Percentiles rank a stretch among this genome's conserved stretches.
These are phyloP conservation scores for Raja brachyura DNA, from an alignment of 2,113 vertebrate genomes.

Conservation along the genomic window DNA sequence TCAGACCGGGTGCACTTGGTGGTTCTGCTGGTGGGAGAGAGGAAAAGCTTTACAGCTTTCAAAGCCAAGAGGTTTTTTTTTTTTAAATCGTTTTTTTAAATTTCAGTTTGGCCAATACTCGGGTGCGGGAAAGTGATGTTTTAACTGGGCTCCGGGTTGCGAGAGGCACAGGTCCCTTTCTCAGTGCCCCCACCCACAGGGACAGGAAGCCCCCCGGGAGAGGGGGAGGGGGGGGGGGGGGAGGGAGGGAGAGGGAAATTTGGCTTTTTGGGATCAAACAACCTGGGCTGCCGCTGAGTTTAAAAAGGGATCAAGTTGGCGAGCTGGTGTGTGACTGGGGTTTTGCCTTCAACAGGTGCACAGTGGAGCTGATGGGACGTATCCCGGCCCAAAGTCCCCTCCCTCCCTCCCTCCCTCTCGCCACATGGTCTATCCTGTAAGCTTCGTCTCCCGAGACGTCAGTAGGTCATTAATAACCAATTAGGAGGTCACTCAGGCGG, in stretches of 20 bases:
- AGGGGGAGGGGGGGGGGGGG: slow-evolving; percentile 33
- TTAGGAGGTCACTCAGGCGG: slow-evolving; percentile 80
- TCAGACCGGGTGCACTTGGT: too few species aligned
- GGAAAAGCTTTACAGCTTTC: too few species aligned
- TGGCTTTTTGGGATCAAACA: too few species aligned
- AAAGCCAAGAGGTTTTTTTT: not conserved
- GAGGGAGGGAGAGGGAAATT: slow-evolving; percentile 58
- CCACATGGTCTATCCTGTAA: slow-evolving; percentile 35
- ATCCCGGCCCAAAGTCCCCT: not conserved
- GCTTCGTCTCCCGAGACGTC: slow-evolving; percentile 66
- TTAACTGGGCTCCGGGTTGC: not conserved
- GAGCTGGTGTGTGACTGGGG: not conserved
- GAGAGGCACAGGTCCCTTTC: not conserved
- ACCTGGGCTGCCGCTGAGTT: not conserved
- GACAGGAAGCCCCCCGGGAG: not conserved
- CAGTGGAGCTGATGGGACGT: not conserved
- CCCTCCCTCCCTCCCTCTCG: not conserved
- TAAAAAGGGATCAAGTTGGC: not conserved
- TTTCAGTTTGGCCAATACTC: too few species aligned
- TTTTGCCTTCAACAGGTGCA: not conserved
- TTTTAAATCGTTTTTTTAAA: too few species aligned
- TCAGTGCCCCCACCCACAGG: too few species aligned
- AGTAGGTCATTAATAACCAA: slow-evolving; percentile 97
- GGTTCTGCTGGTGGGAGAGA: not conserved
- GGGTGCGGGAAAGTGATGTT: too few species aligned